Conservation (phyloP, 2,113 vertebrate species). For the Pholis gunnellus region DNA sequence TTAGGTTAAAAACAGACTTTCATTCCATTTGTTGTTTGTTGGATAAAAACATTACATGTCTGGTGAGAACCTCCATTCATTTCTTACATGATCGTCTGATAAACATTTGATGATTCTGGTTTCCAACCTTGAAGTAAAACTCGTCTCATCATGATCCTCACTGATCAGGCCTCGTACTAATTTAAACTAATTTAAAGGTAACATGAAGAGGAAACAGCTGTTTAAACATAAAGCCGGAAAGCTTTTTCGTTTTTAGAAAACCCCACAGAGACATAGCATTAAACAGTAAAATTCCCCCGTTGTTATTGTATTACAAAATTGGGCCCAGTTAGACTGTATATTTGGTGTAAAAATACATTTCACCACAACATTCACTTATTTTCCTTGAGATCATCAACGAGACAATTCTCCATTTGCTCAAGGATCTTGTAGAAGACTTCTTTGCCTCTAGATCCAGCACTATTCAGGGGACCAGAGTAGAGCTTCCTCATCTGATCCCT, state of each 20-base stretch:
- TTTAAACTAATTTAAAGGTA: background rate
- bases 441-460: background rate
- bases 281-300: background rate
- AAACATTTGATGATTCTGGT: background rate
- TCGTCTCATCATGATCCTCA: background rate
- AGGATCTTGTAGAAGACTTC: constrained; percentile 36
- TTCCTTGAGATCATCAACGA: constrained; percentile 27
- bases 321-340: background rate
- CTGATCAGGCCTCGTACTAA: background rate
- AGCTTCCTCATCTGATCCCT: constrained; percentile 16
- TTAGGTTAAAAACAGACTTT: background rate
- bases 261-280: background rate
- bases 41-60: background rate
- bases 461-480: rapidly evolving
- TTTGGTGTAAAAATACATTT: constrained; percentile 1
- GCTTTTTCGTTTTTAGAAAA: background rate
- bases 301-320: background rate
- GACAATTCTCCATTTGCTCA: background rate
- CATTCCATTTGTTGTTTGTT: background rate
- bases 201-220: background rate
- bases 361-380: background rate
- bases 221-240: background rate
- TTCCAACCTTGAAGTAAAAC: background rate
- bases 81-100: background rate
- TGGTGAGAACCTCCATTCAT: background rate